Evolutionary conservation across 1,140 invertebrate genomes (phyloP), one percentile per base, ranked within the genome.

Genomic region (Zaprionus inermis): DNA sequence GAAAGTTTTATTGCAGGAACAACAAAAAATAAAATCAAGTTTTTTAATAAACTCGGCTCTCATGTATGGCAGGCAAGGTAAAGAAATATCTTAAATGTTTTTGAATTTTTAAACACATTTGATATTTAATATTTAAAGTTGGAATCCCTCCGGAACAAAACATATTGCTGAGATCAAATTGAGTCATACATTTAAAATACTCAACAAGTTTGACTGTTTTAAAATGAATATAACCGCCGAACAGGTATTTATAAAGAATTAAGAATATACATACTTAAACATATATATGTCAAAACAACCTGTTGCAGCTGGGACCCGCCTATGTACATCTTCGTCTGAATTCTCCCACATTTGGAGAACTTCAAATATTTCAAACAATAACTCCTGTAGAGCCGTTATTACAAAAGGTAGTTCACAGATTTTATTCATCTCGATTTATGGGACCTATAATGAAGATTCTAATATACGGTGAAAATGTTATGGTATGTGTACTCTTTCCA

Each of bases 381-480:
- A 97, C 96, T 0, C 97, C 98, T 0, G 68, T 97, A 0, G 95
- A 96, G 51, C 96, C 97, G 0, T 83, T 98, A 9, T 71, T 96
- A 0, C 97, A 98, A 90, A 94, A 94, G 79, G 95, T 98, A 0
- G 93, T 96, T 0, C 97, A 98, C 88, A 93, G 95, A 46, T 93
- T 98, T 46, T 97, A 95, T 86, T 94, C 94, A 0, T 93, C 95
- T 0, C 76, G 89, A 0, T 90, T 95, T 44, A 92, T 96, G 4
- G 94, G 94, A 0, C 93, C 95, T 0, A 94, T 96, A 11, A 95
- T 95, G 0, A 96, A 94, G 60, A 91, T 97, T 10, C 90, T 96
- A 12, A 93, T 98, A 5, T 88, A 94, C 1, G 95, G 93, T 0
- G 97, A 98, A 93, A 95, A 95, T 12, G 92, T 95, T 18, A 97